Evolutionary conservation across 2,888 invertebrate species (phyloP), one percentile per base, ranked within the genome.

Genomic region (Osedax fenrisi): DNA sequence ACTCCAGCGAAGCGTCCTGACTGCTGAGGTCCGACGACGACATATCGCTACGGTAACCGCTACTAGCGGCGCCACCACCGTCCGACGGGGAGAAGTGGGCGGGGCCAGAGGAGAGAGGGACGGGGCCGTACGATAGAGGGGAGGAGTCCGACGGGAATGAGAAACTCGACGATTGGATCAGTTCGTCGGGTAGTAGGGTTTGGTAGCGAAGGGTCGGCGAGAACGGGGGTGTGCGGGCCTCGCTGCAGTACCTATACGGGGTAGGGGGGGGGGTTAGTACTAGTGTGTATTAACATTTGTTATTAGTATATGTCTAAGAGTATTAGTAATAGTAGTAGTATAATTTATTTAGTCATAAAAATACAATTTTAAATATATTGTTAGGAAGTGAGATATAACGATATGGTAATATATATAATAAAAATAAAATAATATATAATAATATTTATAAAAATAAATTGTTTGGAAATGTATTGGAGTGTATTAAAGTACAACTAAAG

Each of bases 201-300:
- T 81, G 81, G 75, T 80, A 80, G 56, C 80, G 77, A 73, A 81
- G 81, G 68, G 81, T 82, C 13, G 82, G 82, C 3, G 82, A 81
- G 2, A 80, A 80, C 0, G 81, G 79, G 2, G 83, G 82, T 13
- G 79, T 41, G 17, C 41, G 41, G 17, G 41, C 5, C 41, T 41
- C 41, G 10, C 5, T 17, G 41, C 41, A 41, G 41, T 41, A 41
- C 41, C 41, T 41, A n/a, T n/a, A n/a, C n/a, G n/a, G n/a, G n/a
- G n/a, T n/a, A n/a, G n/a, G n/a, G n/a, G n/a, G n/a, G n/a, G n/a
- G n/a, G n/a, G n/a, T n/a, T n/a, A n/a, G n/a, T n/a, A n/a, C n/a
- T n/a, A n/a, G n/a, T n/a, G n/a, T n/a, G n/a, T n/a, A n/a, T n/a
- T n/a, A n/a, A n/a, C n/a, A n/a, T n/a, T n/a, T n/a, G n/a, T n/a